Percentiles rank a stretch among this genome's conserved stretches.
phyloP scores from a whole-genome alignment of 2,888 invertebrate genomes.

The Apodemia hepburni region DNA sequence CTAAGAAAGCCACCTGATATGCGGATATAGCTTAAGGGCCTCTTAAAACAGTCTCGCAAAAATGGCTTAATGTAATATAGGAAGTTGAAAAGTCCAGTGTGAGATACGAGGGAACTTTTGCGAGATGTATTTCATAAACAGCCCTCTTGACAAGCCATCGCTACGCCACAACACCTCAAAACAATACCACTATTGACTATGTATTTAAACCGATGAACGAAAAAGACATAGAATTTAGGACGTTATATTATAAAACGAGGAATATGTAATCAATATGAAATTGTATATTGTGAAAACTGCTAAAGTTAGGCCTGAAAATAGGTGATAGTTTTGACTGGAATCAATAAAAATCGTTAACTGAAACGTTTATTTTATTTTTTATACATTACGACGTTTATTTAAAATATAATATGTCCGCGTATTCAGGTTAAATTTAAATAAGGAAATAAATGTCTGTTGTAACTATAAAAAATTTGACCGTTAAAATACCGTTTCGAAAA shows the following conservation, averaged over 20 bases:
- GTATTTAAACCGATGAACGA: slow-evolving; percentile 14
- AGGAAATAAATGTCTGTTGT: no score
- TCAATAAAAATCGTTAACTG: neutral
- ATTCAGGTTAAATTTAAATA: no score
- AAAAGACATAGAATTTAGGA: slow-evolving; percentile 11
- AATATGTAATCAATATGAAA: neutral
- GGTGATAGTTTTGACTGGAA: neutral
- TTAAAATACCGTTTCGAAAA: no score
- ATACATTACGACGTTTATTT: neutral
- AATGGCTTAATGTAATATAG: slow-evolving; percentile 19
- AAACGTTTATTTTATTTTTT: neutral
- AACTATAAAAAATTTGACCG: no score
- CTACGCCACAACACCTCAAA: slow-evolving; percentile 21
- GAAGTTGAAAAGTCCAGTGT: neutral
- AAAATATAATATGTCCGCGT: no score
- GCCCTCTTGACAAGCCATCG: neutral
- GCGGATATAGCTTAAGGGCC: neutral
- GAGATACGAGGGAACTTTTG: slow-evolving; percentile 11
- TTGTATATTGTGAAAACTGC: neutral
- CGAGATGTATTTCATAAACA: slow-evolving; percentile 5
- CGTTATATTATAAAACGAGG: neutral
- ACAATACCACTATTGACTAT: slow-evolving; percentile 24
- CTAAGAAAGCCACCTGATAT: no score
- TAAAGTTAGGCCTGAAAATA: neutral
- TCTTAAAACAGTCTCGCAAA: slow-evolving; percentile 24